Conservation (phyloP, 1,140 invertebrate species). For the Drosophila guanche region DNA sequence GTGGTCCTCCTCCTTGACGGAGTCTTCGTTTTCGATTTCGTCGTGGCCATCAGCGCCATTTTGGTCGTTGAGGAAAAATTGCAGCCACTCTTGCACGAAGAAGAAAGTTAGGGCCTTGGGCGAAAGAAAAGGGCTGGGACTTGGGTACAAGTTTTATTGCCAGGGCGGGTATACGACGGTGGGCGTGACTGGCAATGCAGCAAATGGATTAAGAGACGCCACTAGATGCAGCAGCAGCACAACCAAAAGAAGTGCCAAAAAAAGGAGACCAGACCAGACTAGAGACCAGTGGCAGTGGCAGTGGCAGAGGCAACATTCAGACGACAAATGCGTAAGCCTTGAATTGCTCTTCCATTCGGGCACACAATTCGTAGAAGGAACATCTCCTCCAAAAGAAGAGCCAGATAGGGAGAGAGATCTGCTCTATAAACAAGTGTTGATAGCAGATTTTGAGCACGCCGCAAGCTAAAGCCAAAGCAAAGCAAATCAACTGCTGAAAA, state of each 20-base stretch:
- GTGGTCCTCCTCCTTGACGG: conserved; percentile 32
- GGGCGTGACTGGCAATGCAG: conserved; percentile 55
- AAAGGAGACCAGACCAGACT: conserved; percentile 4
- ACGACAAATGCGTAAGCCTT: conserved; percentile 62
- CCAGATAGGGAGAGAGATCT: background rate
- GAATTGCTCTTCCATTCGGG: conserved; percentile 33
- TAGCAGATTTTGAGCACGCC: conserved; percentile 57
- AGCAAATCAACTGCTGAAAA: conserved; percentile 48
- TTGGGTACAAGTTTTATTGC: conserved; percentile 64
- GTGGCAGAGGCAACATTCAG: conserved; percentile 13
- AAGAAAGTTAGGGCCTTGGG: conserved; percentile 13
- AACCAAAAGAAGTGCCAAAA: conserved; percentile 33
- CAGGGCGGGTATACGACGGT: conserved; percentile 46
- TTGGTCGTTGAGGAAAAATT: conserved; percentile 24
- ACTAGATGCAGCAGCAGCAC: conserved; percentile 35
- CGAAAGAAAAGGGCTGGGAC: conserved; percentile 19
- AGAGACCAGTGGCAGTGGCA: too few species aligned
- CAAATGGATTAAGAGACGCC: conserved; percentile 65
- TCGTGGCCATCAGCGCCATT: conserved; percentile 17
- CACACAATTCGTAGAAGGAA: conserved; percentile 9
- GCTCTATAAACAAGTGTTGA: conserved; percentile 72
- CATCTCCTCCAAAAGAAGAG: background rate
- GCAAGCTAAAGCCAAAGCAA: conserved; percentile 21
- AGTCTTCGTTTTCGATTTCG: conserved; percentile 21
- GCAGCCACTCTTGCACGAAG: conserved; percentile 14